Evolutionary conservation across 2,113 vertebrate species (phyloP), one percentile per base, ranked within the genome.

Genomic region (Tretioscincus oriximinensis): DNA sequence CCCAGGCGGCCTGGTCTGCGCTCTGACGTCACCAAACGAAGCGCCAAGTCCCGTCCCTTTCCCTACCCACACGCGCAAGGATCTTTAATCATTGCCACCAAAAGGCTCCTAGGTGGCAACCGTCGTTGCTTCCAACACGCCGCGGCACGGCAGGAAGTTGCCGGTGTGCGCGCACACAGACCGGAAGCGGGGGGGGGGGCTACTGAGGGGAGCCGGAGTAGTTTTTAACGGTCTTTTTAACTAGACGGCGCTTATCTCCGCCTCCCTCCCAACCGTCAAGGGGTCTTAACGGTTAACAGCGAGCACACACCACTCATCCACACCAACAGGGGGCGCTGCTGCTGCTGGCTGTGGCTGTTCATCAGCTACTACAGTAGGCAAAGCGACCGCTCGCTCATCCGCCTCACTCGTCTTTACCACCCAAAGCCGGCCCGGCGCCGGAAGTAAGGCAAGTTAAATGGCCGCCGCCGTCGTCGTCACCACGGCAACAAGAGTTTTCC

Each of bases 181-280:
- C 83, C 79, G 91, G 91, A 91, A 91, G 87, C 65, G 87, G 81
- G 81, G 2, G 87, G 81, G 81, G 2, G 70, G 7, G 9, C 20
- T 21, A 8, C 73, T 84, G 78, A 76, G 28, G 64, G 14, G 26
- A 8, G 64, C 5, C 26, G 68, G 2, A 45, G 51, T 9, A 9
- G 9, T 24, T 58, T n/a, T 21, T 24, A 7, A 64, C 8, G 18
- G 16, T 8, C 16, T 7, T n/a, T 45, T 12, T 22, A 7, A 20
- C 5, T 29, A 6, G 18, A 2, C 6, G 35, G 51, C 2, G 5
- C 51, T 31, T 29, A 24, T 14, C 54, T 58, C 54, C 54, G 14
- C 16, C 54, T 58, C 54, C 18, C 18, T 18, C 18, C 54, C 54
- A 12, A 18, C 54, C 54, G 18, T 58, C 14, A 58, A 58, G 16